Evolutionary conservation across 2,888 invertebrate species (phyloP), one percentile per base, ranked within the genome.

Genomic region (Nezara viridula): DNA sequence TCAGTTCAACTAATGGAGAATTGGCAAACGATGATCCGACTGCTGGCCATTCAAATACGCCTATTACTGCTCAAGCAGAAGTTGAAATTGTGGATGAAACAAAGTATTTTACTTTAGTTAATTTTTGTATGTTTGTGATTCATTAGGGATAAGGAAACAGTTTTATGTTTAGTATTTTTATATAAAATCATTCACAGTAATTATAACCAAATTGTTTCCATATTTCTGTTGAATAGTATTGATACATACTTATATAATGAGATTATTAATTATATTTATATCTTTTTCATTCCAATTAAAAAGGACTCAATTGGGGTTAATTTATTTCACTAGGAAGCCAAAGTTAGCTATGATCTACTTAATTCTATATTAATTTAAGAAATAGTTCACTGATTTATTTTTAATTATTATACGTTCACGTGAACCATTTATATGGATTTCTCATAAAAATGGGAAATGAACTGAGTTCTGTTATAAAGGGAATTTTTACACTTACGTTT

Each of bases 1-100:
- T 99, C 92, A 98, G 98, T 94, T 98, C 98, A 91, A 98, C 98
- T 91, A 98, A 98, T 94, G 98, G 98, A 92, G 98, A 98, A 94
- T 94, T 98, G 92, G 98, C 97, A 91, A 96, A 97, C 91, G 98
- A 98, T 93, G 98, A 98, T 94, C 98, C 98, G 49, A 98, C 98
- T 89, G 98, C 98, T 91, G 98, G 98, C 91, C 98, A 98, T 94
- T 98, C 98, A 93, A 98, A 98, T 94, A 98, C 98, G 92, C 98
- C 98, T 91, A 98, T 98, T 93, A 98, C 98, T 91, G 97, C 95
- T 91, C 97, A 96, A 93, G 96, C 96, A 93, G 98, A 98, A 94
- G 97, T 98, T 91, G 98, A 98, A 94, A 96, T 98, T 93, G 96
- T 98, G 92, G 98, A 98, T 94, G 98, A 99, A 95, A 98, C 98